Base-by-base conservation (phyloP, 2,888 invertebrate genomes). In the Calliopum simillimum region DNA sequence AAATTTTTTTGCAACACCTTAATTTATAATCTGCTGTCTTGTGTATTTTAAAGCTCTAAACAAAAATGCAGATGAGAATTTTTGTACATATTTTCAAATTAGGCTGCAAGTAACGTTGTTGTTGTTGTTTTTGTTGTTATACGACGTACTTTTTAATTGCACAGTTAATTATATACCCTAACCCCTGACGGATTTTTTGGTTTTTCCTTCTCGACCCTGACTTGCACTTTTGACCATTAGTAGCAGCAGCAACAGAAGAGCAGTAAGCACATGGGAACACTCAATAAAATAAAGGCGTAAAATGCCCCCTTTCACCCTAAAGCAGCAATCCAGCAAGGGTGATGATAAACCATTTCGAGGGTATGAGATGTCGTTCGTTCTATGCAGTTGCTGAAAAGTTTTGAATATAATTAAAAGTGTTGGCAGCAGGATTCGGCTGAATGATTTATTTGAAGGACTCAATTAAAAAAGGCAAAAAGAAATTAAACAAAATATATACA, bases 321-420 rank as follows among this genome's bases (percentile, higher is more conserved):
- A 4, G 2, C 8, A 33, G 8, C 8, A n/a, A n/a, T n/a, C n/a
- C n/a, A 33, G 33, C 33, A 33, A 8, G 33, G 33, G 33, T 33
- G 33, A 5, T 8, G 33, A 5, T 33, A 8, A 5, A 8, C 8
- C 33, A 33, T 3, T 6, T 3, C 25, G 44, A 16, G 6, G 61
- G 44, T 41, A 33, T 43, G 11, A 16, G 25, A 4, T 19, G 65
- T 13, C 25, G 5, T 25, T 25, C 16, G 33, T n/a, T 49, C n/a
- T 56, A 43, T 46, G 66, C 46, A 58, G 47, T 67, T 67, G 33
- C 33, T 33, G 66, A 58, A 58, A 67, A 67, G 56, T 67, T 67
- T 67, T 56, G 66, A 58, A 67, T 67, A 58, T 67, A 67, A 67
- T 67, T 67, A 67, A 67, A 67, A 67, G 44, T 67, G 66, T 67